phyloP scores from a whole-genome alignment of 2,797 vertebrate species.

The Leuciscus waleckii region DNA sequence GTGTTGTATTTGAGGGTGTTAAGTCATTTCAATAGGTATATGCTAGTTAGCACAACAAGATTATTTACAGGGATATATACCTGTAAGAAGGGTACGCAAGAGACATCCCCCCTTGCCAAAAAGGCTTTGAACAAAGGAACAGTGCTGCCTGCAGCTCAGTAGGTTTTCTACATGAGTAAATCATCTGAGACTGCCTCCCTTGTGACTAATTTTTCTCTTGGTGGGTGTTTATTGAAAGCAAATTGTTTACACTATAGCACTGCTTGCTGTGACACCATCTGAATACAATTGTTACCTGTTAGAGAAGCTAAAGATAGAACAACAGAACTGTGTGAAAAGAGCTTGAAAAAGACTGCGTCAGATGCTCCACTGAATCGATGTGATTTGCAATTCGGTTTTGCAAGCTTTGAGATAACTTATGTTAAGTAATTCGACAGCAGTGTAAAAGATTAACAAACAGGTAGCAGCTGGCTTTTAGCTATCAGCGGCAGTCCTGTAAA shows the following conservation, averaged over 20 bases:
- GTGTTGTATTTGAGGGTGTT: background rate
- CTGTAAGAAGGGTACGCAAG: background rate
- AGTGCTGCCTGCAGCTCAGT: slow-evolving; percentile 15
- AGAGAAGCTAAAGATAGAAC: slow-evolving; percentile 12
- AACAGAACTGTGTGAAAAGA: slow-evolving; percentile 15
- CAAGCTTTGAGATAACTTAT: slow-evolving; percentile 24
- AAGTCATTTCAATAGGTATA: slow-evolving; percentile 2
- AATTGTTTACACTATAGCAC: slow-evolving; percentile 32
- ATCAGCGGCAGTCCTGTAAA: slow-evolving; percentile 20
- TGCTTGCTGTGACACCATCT: slow-evolving; percentile 28
- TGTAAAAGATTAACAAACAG: slow-evolving; percentile 39
- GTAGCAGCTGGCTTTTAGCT: slow-evolving; percentile 34
- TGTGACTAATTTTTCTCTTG: slow-evolving; percentile 23
- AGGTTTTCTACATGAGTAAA: slow-evolving; percentile 22
- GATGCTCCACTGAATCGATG: background rate
- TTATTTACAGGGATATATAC: background rate
- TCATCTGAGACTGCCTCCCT: slow-evolving; percentile 7
- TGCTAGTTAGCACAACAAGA: background rate
- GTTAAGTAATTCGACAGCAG: slow-evolving; percentile 1
- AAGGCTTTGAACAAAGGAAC: background rate
- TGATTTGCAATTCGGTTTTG: slow-evolving; percentile 23
- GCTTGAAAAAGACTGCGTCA: background rate
- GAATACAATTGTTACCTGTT: slow-evolving; percentile 14
- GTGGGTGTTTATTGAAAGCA: slow-evolving; percentile 8
- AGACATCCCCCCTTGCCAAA: background rate